A percentile compares a stretch with the other conserved stretches of the same genome.
phyloP scores from a whole-genome alignment of 1,140 invertebrate genomes.

The Drosophila suzukii region DNA sequence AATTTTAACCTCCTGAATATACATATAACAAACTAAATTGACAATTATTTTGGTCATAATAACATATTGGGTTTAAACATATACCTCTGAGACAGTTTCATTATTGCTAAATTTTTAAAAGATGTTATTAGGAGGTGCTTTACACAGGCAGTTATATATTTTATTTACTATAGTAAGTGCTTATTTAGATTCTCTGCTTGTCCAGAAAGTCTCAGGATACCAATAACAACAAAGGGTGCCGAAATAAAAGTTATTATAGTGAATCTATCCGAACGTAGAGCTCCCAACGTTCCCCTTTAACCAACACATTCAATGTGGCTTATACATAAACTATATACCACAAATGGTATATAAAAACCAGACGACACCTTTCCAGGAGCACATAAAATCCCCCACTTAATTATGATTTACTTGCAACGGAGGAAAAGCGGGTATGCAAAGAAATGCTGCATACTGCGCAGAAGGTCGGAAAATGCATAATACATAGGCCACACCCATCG shows the following conservation, averaged over 20 bases:
- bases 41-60: too few relatives aligned
- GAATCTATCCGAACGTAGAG: not conserved
- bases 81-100: too few relatives aligned
- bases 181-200: too few relatives aligned
- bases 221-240: not conserved
- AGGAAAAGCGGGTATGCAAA: constrained; percentile 16
- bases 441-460: constrained; percentile 28
- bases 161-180: too few relatives aligned
- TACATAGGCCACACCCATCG: constrained; percentile 60
- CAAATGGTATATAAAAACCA: constrained; percentile 3
- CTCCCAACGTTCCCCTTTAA: not conserved
- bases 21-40: too few relatives aligned
- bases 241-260: not conserved
- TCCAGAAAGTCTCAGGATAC: too few relatives aligned
- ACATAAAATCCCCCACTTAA: constrained; percentile 24
- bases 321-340: not conserved
- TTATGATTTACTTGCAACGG: constrained; percentile 35
- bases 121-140: too few relatives aligned
- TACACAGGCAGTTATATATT: too few relatives aligned
- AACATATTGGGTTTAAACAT: too few relatives aligned
- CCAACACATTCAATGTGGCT: not conserved
- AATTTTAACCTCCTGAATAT: too few relatives aligned
- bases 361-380: constrained; percentile 19
- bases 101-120: too few relatives aligned
- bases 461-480: constrained; percentile 34